Conservation (phyloP, 35 echinoderm and acorn worm genomes). For the Heliocidaris erythrogramma region DNA sequence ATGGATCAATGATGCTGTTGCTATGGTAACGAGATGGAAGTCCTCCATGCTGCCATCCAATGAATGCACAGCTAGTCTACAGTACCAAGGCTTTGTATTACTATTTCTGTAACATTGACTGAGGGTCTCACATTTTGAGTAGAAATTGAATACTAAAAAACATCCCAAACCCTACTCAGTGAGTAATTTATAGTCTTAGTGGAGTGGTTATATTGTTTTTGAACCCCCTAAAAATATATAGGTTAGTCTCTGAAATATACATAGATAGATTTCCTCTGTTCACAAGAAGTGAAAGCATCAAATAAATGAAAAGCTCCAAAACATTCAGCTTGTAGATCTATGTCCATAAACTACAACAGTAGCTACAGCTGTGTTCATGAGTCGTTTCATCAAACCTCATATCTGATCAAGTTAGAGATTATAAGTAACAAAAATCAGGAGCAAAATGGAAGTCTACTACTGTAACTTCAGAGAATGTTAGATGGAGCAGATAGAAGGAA, state of each 20-base stretch:
- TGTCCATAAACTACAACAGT: neutral
- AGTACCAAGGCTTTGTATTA: neutral
- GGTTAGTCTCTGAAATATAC: too few species aligned
- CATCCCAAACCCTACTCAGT: too few species aligned
- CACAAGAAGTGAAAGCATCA: neutral
- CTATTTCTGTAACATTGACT: neutral
- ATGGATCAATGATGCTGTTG: conserved; percentile 41
- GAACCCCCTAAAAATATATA: too few species aligned
- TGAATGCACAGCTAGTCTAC: neutral
- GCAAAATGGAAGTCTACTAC: neutral
- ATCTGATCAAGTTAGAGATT: neutral
- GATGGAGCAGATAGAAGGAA: neutral
- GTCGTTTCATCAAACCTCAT: neutral
- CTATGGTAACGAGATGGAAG: conserved; percentile 1
- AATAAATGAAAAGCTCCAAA: neutral
- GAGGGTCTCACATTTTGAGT: neutral
- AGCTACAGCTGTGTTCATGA: neutral
- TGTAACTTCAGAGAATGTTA: neutral
- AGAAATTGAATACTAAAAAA: neutral
- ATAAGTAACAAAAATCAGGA: neutral
- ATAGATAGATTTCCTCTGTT: too few species aligned
- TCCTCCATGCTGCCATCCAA: neutral
- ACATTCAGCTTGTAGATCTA: neutral
- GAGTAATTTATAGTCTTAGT: too few species aligned
- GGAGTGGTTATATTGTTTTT: too few species aligned